These are phyloP conservation scores for Mizuhopecten yessoensis DNA, from an alignment of 1,140 invertebrate genomes.

Conservation along the genomic window DNA sequence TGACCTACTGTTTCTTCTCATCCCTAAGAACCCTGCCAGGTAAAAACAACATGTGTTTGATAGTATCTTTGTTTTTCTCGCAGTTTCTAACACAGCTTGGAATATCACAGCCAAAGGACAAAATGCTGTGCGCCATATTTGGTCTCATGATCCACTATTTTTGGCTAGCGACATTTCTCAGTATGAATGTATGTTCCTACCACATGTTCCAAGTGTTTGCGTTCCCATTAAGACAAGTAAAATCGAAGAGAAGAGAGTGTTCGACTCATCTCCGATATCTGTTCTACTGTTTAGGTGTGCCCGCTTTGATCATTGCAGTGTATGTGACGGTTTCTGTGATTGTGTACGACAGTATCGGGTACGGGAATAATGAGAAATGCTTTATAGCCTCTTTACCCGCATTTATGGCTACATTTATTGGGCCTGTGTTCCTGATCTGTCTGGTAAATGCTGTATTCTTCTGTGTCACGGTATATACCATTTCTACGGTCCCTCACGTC, in stretches of 20 bases:
- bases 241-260: neutral
- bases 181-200: slow-evolving; percentile 40
- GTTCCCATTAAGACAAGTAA: neutral
- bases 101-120: neutral
- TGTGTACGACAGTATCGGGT: neutral
- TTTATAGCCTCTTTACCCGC: neutral
- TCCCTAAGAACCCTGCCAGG: slow-evolving; percentile 53
- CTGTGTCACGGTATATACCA: slow-evolving; percentile 11
- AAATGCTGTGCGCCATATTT: neutral
- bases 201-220: slow-evolving; percentile 49
- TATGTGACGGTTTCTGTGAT: neutral
- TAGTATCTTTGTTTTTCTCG: slow-evolving; percentile 44
- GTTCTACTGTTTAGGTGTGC: neutral
- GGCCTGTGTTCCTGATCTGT: slow-evolving; percentile 45
- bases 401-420: slow-evolving; percentile 32
- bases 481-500: slow-evolving; percentile 47
- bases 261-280: neutral
- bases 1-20: slow-evolving; percentile 51
- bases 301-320: neutral
- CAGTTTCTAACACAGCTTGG: slow-evolving; percentile 13
- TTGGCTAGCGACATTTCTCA: slow-evolving; percentile 43
- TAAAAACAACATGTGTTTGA: slow-evolving; percentile 59
- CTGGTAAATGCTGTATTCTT: slow-evolving; percentile 41
- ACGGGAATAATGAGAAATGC: slow-evolving; percentile 38
- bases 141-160: slow-evolving; percentile 47